Conservation (phyloP, 2,888 invertebrate genomes). For the Asteroscopus sphinx region DNA sequence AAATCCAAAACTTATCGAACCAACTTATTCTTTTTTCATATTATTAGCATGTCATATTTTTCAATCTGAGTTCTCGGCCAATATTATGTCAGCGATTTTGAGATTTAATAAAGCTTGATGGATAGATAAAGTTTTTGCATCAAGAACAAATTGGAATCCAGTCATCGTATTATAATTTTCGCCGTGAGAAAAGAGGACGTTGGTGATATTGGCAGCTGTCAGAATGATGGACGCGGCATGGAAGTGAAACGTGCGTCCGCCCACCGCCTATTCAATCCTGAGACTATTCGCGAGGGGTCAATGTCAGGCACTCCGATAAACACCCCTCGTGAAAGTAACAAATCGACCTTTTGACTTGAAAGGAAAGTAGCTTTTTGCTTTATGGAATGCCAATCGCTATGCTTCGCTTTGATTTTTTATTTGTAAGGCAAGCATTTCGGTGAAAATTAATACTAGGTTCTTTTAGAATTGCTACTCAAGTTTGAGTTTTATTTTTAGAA, state of each 20-base stretch:
- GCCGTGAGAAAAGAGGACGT: constrained; percentile 73
- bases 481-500: not conserved
- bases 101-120: constrained; percentile 33
- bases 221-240: constrained; percentile 73
- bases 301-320: constrained; percentile 59
- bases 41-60: constrained; percentile 7
- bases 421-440: not conserved
- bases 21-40: constrained; percentile 11
- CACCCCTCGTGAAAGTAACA: constrained; percentile 63
- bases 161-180: constrained; percentile 64
- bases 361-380: constrained; percentile 40
- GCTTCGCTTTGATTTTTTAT: constrained; percentile 7
- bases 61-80: constrained; percentile 14
- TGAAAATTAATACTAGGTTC: not conserved
- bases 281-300: constrained; percentile 62
- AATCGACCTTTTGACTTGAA: constrained; percentile 63
- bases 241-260: constrained; percentile 55
- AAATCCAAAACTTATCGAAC: constrained; percentile 23
- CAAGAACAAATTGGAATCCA: constrained; percentile 48
- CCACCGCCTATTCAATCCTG: constrained; percentile 48
- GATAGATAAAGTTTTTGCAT: constrained; percentile 50
- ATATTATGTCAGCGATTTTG: constrained; percentile 19
- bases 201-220: constrained; percentile 82
- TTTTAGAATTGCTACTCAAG: not conserved
- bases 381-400: constrained; percentile 14